Conservation (phyloP, 2,113 vertebrate genomes). For the Urocolius indicus region DNA sequence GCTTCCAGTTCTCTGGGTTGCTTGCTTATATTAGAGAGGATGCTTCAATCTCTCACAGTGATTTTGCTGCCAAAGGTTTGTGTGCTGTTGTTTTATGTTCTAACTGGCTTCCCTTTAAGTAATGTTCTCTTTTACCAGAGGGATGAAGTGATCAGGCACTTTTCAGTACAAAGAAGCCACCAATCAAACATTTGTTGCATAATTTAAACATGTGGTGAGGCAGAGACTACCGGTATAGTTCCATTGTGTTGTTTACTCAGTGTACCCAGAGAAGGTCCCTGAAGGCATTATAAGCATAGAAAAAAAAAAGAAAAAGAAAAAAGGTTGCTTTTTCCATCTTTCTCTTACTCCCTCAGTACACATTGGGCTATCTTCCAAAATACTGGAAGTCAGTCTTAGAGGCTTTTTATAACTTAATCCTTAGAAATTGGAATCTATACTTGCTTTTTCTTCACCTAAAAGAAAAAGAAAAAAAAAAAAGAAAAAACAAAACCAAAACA, state of each 20-base stretch:
- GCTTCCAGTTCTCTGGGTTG: conserved; percentile 1
- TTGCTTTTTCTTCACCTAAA: background rate
- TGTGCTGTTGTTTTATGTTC: conserved; percentile 8
- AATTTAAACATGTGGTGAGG: conserved; percentile 45
- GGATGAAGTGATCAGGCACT: conserved; percentile 21
- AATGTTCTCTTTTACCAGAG: conserved; percentile 7
- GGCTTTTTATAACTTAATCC: conserved; percentile 1
- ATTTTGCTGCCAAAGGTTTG: conserved; percentile 38
- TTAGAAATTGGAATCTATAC: background rate
- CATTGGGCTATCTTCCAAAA: background rate
- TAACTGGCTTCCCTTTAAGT: conserved; percentile 29
- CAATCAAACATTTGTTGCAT: conserved; percentile 54
- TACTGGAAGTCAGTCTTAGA: background rate
- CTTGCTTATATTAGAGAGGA: background rate
- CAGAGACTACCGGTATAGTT: conserved; percentile 52
- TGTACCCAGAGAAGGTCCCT: conserved; percentile 29
- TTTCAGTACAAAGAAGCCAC: conserved; percentile 55
- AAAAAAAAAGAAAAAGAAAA: background rate
- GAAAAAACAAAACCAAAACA: too few species aligned
- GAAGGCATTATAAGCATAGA: background rate
- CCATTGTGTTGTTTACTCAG: conserved; percentile 34
- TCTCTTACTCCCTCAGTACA: conserved; percentile 32
- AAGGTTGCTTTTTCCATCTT: background rate
- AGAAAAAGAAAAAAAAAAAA: background rate
- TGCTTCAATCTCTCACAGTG: background rate